Evolutionary conservation across 2,888 invertebrate genomes (phyloP).

Genomic region (Cylloceria caligata): DNA sequence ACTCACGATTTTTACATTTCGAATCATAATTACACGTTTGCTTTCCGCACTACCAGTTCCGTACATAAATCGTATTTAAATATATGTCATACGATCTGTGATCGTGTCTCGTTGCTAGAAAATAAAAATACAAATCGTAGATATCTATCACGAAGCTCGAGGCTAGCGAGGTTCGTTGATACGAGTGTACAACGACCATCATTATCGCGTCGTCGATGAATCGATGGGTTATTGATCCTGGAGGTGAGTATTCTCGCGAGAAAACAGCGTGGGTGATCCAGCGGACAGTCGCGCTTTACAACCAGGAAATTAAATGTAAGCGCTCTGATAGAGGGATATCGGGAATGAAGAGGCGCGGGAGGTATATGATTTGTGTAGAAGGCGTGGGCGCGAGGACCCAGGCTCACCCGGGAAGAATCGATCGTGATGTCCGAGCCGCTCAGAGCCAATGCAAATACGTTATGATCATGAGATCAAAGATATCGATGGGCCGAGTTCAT

Average conservation of each 20-base stretch:
- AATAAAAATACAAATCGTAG: slow-evolving; percentile 24
- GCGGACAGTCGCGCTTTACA: slow-evolving; percentile 69
- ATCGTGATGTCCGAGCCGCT: slow-evolving; percentile 60
- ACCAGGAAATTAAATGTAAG: slow-evolving; percentile 74
- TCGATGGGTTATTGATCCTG: slow-evolving; percentile 64
- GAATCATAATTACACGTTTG: slow-evolving; percentile 52
- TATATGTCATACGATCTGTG: slow-evolving; percentile 50
- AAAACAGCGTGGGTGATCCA: slow-evolving; percentile 73
- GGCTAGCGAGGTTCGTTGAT: slow-evolving; percentile 26
- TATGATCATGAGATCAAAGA: slow-evolving; percentile 65
- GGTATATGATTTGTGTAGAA: slow-evolving; percentile 61
- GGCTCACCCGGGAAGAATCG: slow-evolving; percentile 64
- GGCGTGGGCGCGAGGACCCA: slow-evolving; percentile 68
- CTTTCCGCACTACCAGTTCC: slow-evolving; percentile 36
- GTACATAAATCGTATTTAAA: slow-evolving; percentile 62
- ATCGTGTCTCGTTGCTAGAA: slow-evolving; percentile 38
- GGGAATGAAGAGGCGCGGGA: slow-evolving; percentile 46
- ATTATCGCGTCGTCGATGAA: slow-evolving; percentile 71
- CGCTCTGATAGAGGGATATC: slow-evolving; percentile 63
- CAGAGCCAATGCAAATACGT: slow-evolving; percentile 66
- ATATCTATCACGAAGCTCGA: slow-evolving; percentile 56
- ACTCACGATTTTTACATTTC: slow-evolving; percentile 47
- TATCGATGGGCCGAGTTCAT: slow-evolving; percentile 44
- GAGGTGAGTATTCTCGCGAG: slow-evolving; percentile 66
- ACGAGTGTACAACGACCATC: slow-evolving; percentile 50